Evolutionary conservation across 2,797 vertebrate species (phyloP), one percentile per base, ranked within the genome.

Genomic region (Falco columbarius): DNA sequence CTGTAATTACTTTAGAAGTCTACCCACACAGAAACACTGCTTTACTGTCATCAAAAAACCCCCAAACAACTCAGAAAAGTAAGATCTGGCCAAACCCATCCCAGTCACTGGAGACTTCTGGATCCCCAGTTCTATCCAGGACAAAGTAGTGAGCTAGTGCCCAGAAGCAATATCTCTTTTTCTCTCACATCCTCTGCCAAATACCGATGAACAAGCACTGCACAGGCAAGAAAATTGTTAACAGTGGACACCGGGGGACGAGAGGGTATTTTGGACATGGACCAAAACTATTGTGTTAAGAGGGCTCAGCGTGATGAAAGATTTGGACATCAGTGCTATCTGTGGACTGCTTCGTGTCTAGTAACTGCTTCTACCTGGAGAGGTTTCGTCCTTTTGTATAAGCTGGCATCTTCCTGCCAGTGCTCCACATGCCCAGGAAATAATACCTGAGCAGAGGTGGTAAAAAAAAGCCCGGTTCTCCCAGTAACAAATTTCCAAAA

Each of bases 341-440:
- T 23, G 18, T 16, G 19, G 46, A 24, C 13, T 9, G 29, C 36
- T 68, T 36, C 0, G 1, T 40, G 52, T 27, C 13, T 36, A 32
- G 23, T 22, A 59, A 70, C 26, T 59, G 12, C 46, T 22, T 15
- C 51, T 32, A 32, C 34, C n/a, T 59, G 26, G 12, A 51, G 52
- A 56, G 29, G 7, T 26, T 49, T 55, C 22, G 14, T 66, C 29
- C 32, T 47, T 49, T 26, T 16, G 12, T 22, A 12, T 5, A 34
- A 61, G 29, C 8, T 36, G n/a, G 26, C 4, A 15, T 40, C 47
- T 52, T 58, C n/a, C 79, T 36, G 19, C 32, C 62, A 26, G 23
- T 3, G 21, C 51, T 67, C 40, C 3, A 1, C 10, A 13, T 1
- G 2, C 6, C 2, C 56, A 51, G 30, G 82, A 51, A 65, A 23